These are phyloP conservation scores for Athetis lepigone DNA, from an alignment of 2,888 invertebrate genomes.

Conservation along the genomic window DNA sequence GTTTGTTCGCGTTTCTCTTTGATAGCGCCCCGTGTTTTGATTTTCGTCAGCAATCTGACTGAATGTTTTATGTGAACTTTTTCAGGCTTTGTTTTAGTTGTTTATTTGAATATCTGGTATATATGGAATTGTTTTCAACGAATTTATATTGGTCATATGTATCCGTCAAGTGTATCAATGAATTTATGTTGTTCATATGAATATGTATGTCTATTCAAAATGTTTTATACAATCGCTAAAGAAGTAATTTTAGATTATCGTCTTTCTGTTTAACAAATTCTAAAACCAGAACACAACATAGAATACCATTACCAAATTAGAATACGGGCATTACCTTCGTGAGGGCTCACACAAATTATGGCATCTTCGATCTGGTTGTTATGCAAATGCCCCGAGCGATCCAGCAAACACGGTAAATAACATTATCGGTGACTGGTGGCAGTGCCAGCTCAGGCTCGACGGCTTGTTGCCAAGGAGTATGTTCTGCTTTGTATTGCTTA, in stretches of 20 bases:
- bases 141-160: too few species aligned
- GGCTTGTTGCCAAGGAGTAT: constrained; percentile 50
- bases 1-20: constrained; percentile 16
- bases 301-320: constrained; percentile 56
- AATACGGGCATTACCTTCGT: constrained; percentile 55
- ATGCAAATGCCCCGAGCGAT: constrained; percentile 66
- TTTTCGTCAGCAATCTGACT: constrained; percentile 11
- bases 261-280: constrained; percentile 20
- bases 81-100: not conserved
- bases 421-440: constrained; percentile 59
- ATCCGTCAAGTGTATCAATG: not conserved
- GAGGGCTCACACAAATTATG: constrained; percentile 68
- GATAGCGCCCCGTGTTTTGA: constrained; percentile 9
- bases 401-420: constrained; percentile 57
- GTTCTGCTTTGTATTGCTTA: constrained; percentile 32
- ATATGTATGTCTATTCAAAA: not conserved
- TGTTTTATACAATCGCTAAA: not conserved
- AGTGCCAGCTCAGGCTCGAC: constrained; percentile 44
- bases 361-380: constrained; percentile 68
- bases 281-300: constrained; percentile 6
- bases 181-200: too few species aligned
- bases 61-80: constrained; percentile 14
- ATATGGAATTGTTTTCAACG: too few species aligned
- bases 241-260: constrained; percentile 1
- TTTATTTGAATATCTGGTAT: not conserved